Evolutionary conservation across 2,888 invertebrate genomes (phyloP), one percentile per base, ranked within the genome.

Genomic region (Agonopterix alstromeriana): DNA sequence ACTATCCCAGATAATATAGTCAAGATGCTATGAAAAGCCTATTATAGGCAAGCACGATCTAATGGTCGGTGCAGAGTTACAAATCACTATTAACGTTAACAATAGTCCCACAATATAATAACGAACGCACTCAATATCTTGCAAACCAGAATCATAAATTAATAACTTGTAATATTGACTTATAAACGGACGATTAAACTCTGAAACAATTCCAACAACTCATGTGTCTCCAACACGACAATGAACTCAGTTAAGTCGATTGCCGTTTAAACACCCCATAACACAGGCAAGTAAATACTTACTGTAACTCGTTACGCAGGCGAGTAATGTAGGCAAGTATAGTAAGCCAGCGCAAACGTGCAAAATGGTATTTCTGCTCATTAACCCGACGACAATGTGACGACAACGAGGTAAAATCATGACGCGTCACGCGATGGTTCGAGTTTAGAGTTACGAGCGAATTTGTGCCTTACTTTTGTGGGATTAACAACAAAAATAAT

Each of bases 381-480:
- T 82, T 82, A 82, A 76, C 69, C 60, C 66, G 63, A 63, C 67
- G 69, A 74, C 73, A 67, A 67, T 67, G 70, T 68, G 69, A 70
- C 72, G 70, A 70, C 72, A 65, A 70, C 69, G 70, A 71, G 70
- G 69, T 66, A 67, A 70, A 76, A 73, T 75, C 72, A 71, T 75
- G 70, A 70, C 70, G 67, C 65, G 70, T 66, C 67, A 67, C 56
- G 51, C 48, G 3, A 11, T 49, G 56, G 48, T 46, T 50, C 57
- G 56, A 64, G 58, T 53, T 53, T 55, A 38, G 47, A 59, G 59
- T 48, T 51, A 46, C 42, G 11, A 48, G 51, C 48, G 52, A 43
- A 27, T 27, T 27, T 27, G 27, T 2, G 7, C 27, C 7, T 27
- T 17, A 17, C 2, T 17, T 17, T 7, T 27, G 7, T 7, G 27